A percentile compares a stretch with the other conserved stretches of the same genome.
Conservation (phyloP, 2,113 vertebrate genomes). For the Lonchura striata region DNA sequence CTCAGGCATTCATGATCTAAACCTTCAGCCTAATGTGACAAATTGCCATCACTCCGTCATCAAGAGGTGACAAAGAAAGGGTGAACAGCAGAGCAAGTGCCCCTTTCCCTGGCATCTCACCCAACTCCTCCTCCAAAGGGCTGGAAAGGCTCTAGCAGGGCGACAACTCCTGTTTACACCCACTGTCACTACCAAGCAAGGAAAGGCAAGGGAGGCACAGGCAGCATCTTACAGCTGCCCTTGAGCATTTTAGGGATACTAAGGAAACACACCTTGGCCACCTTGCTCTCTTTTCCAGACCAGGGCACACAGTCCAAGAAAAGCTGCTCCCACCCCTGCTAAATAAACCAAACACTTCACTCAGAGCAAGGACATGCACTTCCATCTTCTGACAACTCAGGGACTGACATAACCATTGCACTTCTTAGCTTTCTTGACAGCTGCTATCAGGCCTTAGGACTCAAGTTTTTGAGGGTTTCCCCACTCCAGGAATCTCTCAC, state of each 20-base stretch:
- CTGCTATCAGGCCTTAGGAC: background rate
- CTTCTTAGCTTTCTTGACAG: background rate
- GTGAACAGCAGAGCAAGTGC: background rate
- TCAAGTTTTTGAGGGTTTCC: background rate
- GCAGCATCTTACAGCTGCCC: background rate
- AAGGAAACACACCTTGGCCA: background rate
- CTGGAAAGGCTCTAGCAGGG: background rate
- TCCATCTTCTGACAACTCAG: background rate
- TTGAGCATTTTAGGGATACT: background rate
- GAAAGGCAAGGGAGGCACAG: background rate
- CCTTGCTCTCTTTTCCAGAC: background rate
- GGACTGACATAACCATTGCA: background rate
- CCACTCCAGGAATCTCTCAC: background rate
- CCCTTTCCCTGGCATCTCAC: background rate
- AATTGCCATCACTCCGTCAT: background rate
- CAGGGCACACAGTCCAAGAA: background rate
- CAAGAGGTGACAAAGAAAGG: background rate
- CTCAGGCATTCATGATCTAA: background rate
- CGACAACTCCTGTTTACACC: background rate
- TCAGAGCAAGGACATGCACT: background rate
- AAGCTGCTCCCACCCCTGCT: background rate
- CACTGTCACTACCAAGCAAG: background rate
- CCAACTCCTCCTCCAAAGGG: background rate
- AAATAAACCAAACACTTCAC: background rate
- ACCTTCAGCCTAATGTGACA: background rate